Base-by-base conservation (phyloP, 2,113 vertebrate genomes). In the Piprites chloris region DNA sequence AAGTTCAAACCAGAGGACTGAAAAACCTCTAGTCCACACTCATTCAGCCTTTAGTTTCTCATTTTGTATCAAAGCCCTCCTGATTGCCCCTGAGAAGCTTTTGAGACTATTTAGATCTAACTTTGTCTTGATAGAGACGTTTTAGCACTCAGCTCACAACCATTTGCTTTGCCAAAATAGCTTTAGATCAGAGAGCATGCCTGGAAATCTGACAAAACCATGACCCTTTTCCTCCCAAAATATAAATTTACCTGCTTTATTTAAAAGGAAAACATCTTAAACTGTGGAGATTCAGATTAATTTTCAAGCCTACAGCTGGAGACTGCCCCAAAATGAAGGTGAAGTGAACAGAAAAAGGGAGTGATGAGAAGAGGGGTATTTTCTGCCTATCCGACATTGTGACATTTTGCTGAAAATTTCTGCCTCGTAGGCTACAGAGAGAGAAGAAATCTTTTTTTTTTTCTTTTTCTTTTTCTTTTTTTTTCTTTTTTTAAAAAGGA, bases 261-360 rank as follows among this genome's bases (percentile, higher is more conserved):
- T 62, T 90, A 52, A 85, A 67, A 47, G 49, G 2, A 4, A 63
- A n/a, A 55, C 9, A 5, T 37, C 13, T 87, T 18, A 90, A 87
- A 52, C 23, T 35, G 3, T 63, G 28, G 35, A 8, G 5, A 26
- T 58, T 73, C 41, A 69, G 26, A 33, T 35, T 55, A 0, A 33
- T 78, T 74, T 66, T 62, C 50, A 81, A 77, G 10, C 2, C n/a
- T 76, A 35, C 32, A 84, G 19, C 3, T 37, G 20, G 13, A 63
- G 14, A 2, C 2, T 47, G 17, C 10, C 17, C 5, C 12, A 41
- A 86, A 87, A 68, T 3, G 2, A 2, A 4, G 1, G 3, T 63
- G 28, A 80, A 67, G 58, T 8, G 8, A 74, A 44, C 2, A 44
- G 21, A 23, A 62, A 83, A 66, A 3, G 1, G 1, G 5, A 66